Evolutionary conservation across 2,113 vertebrate species (phyloP).

Genomic region (Kryptolebias marmoratus): DNA sequence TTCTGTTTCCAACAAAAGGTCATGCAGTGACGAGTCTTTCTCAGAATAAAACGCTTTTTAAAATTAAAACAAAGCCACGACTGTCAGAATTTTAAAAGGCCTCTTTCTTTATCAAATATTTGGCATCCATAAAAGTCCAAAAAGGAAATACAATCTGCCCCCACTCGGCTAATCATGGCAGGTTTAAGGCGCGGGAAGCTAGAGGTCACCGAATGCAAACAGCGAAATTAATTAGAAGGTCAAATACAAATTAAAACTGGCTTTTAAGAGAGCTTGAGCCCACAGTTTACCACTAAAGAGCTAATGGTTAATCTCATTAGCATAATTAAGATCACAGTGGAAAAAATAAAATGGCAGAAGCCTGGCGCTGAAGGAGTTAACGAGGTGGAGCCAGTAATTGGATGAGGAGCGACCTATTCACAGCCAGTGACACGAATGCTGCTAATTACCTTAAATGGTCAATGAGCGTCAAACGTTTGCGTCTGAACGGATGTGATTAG

Average conservation of each 20-base stretch:
- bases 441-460: constrained; percentile 69
- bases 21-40: background rate
- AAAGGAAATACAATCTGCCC: fast-evolving
- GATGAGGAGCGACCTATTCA: constrained; percentile 56
- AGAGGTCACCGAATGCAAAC: constrained; percentile 11
- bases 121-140: background rate
- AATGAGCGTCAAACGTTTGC: constrained; percentile 22
- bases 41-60: background rate
- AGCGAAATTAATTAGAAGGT: constrained; percentile 56
- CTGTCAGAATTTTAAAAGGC: background rate
- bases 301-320: constrained; percentile 66
- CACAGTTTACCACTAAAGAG: constrained; percentile 47
- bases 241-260: constrained; percentile 53
- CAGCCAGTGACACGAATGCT: constrained; percentile 24
- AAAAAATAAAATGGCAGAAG: constrained; percentile 21
- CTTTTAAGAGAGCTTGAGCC: constrained; percentile 51
- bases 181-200: background rate
- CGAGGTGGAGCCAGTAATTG: constrained; percentile 65
- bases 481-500: constrained; percentile 1
- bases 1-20: constrained; percentile 41
- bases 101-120: background rate
- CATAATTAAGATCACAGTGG: constrained; percentile 63
- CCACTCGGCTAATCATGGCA: background rate
- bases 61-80: background rate
- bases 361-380: constrained; percentile 61